These are phyloP conservation scores for Thereva unica DNA, from an alignment of 2,888 invertebrate genomes.

Conservation along the genomic window DNA sequence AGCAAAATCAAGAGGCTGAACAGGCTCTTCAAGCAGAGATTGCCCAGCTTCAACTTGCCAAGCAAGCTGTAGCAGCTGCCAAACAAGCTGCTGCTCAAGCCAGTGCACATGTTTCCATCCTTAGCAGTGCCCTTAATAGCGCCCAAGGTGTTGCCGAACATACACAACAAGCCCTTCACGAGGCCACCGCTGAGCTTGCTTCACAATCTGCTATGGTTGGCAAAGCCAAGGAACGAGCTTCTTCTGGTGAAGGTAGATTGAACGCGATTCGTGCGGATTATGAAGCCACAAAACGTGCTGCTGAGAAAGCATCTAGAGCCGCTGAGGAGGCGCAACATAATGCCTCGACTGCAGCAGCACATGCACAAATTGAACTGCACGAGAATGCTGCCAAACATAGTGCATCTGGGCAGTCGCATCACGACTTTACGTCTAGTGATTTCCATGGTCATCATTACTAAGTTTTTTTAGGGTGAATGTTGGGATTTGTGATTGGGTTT, in stretches of 20 bases:
- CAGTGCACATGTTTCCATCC: constrained; percentile 69
- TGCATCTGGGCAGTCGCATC: too few relatives aligned
- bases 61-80: constrained; percentile 70
- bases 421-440: too few relatives aligned
- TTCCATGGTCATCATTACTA: too few relatives aligned
- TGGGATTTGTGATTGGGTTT: too few relatives aligned
- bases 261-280: constrained; percentile 71
- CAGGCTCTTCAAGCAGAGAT: constrained; percentile 71
- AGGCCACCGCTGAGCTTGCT: constrained; percentile 75
- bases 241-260: constrained; percentile 65
- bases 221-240: constrained; percentile 67
- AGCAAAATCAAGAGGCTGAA: constrained; percentile 74
- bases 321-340: constrained; percentile 69
- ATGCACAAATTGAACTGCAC: constrained; percentile 63
- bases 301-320: constrained; percentile 67
- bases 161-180: constrained; percentile 73
- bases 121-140: constrained; percentile 75
- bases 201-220: constrained; percentile 65
- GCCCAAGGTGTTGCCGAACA: constrained; percentile 77
- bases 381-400: constrained; percentile 43
- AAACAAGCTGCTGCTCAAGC: constrained; percentile 75
- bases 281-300: constrained; percentile 74
- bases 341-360: constrained; percentile 63
- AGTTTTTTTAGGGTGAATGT: too few relatives aligned
- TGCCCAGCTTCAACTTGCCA: constrained; percentile 75